Conservation (phyloP, 2,888 invertebrate genomes). For the Dione juno region DNA sequence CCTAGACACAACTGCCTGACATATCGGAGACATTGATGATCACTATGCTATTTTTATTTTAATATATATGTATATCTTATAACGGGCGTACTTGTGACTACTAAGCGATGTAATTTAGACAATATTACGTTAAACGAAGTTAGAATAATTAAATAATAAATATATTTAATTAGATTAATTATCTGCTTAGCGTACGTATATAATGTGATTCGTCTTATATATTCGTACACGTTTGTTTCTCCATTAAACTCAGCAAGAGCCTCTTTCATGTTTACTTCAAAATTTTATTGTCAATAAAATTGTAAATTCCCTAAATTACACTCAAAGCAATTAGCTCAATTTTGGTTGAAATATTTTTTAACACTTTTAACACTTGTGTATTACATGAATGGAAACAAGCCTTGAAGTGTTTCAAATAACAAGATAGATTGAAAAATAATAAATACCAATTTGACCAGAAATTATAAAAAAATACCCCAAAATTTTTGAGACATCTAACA, state of each 20-base stretch:
- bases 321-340: neutral
- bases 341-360: neutral
- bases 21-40: conserved; percentile 71
- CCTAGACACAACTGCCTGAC: conserved; percentile 76
- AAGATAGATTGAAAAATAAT: neutral
- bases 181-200: conserved; percentile 40
- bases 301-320: neutral
- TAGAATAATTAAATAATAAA: conserved; percentile 44
- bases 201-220: conserved; percentile 37
- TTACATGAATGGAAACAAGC: neutral
- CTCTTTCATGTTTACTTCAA: conserved; percentile 14
- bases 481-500: neutral
- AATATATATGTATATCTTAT: conserved; percentile 63
- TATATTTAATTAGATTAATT: conserved; percentile 43
- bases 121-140: conserved; percentile 71
- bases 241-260: conserved; percentile 11
- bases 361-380: neutral
- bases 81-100: conserved; percentile 60
- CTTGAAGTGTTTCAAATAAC: neutral
- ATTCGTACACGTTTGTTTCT: conserved; percentile 11
- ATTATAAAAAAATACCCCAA: neutral
- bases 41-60: conserved; percentile 69
- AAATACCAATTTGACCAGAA: neutral
- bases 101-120: conserved; percentile 73
- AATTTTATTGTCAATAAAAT: neutral